Evolutionary conservation across 1,140 invertebrate genomes (phyloP).

Genomic region (Sinella curviseta): DNA sequence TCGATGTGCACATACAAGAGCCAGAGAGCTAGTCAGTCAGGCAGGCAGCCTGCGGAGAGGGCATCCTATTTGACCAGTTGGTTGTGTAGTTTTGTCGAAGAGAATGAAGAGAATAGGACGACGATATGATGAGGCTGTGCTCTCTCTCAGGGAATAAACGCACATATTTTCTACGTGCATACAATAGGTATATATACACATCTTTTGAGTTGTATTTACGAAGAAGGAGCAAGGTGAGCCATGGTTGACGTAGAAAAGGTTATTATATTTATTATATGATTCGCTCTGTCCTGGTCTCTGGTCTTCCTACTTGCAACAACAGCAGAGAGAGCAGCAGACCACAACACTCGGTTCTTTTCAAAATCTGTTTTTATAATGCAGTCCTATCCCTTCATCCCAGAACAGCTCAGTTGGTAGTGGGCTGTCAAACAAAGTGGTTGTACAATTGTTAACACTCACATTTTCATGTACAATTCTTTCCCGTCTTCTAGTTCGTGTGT

Average conservation of each 20-base stretch:
- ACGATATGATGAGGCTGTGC: neutral
- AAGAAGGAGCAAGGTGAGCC: too few species aligned
- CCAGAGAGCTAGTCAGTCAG: neutral
- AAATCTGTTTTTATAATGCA: neutral
- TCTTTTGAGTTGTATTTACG: too few species aligned
- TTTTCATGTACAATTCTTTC: too few species aligned
- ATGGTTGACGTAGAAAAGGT: too few species aligned
- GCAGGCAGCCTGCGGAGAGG: constrained; percentile 11
- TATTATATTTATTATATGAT: too few species aligned
- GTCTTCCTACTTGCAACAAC: too few species aligned
- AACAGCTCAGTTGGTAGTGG: constrained; percentile 17
- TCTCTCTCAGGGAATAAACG: too few species aligned
- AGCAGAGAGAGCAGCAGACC: neutral
- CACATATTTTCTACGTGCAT: too few species aligned
- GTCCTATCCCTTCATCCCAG: neutral
- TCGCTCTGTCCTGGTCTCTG: too few species aligned
- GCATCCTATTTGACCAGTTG: constrained; percentile 20
- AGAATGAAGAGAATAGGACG: too few species aligned
- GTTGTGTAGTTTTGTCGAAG: neutral
- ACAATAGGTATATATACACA: too few species aligned
- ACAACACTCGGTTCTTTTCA: neutral
- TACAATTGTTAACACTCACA: neutral
- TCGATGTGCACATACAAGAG: neutral
- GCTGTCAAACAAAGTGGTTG: constrained; percentile 6
- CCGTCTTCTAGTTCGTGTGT: too few species aligned